phyloP scores from a whole-genome alignment of 2,888 invertebrate species.

The Tetramorium bicarinatum region DNA sequence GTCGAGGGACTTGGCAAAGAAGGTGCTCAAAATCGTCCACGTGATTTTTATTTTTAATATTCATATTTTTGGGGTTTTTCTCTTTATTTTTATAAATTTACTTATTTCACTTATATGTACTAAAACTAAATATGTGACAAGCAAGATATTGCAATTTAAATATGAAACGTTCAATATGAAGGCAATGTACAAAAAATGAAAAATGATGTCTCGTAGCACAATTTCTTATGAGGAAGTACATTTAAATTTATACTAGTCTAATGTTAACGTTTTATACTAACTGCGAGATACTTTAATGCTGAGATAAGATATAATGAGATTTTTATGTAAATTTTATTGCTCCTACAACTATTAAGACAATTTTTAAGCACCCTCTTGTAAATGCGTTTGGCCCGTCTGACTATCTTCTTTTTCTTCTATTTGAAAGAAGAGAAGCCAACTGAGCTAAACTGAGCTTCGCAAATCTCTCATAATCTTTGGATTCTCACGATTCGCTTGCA shows the following conservation, averaged over 20 bases:
- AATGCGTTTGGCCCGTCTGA: background rate
- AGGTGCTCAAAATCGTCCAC: background rate
- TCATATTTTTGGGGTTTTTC: background rate
- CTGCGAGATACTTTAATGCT: background rate
- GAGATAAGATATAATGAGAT: background rate
- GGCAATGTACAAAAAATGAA: background rate
- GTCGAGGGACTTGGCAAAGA: background rate
- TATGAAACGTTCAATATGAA: background rate
- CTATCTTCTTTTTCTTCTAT: background rate
- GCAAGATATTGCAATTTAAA: background rate
- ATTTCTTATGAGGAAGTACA: background rate
- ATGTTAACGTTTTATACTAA: slow-evolving; percentile 16
- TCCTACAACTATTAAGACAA: slow-evolving; percentile 17
- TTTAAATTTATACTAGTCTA: background rate
- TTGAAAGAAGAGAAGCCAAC: background rate
- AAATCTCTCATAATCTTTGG: background rate
- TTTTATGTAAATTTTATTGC: slow-evolving; percentile 4
- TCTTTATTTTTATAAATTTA: background rate
- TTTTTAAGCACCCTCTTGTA: background rate
- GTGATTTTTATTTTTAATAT: background rate
- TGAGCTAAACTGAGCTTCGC: background rate
- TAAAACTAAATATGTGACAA: background rate
- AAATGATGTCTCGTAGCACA: background rate
- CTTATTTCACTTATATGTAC: background rate
- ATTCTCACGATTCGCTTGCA: background rate